Base-by-base conservation (phyloP, 1,140 invertebrate species). In the Ostrea denselamellosa region DNA sequence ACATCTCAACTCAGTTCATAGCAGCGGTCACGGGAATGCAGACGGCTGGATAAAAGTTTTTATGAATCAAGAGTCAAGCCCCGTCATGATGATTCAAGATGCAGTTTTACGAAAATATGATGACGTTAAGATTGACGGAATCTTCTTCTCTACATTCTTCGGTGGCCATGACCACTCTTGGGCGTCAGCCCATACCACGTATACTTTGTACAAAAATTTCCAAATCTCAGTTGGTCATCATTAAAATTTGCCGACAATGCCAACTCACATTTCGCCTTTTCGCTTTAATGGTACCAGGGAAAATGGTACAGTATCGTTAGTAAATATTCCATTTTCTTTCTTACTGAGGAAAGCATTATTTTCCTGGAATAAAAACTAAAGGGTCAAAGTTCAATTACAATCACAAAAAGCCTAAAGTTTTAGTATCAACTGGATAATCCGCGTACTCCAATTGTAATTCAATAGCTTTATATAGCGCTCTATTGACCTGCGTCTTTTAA, bases 81-180 rank as follows among this genome's bases (percentile, higher is more conserved):
- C 82, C 10, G 86, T 87, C 34, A 58, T 85, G 71, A 53, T 89
- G 22, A 52, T 88, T 22, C 85, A 68, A 5, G 85, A 89, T 34
- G 52, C 89, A 8, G 84, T 85, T 19, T 88, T 91, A 22, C 81
- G 91, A 19, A 87, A 87, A 71, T 51, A 88, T 14, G 87, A 56
- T 56, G 28, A 68, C 25, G 87, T 91, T 28, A 71, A 90, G 12
- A 90, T 93, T 58, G 88, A 91, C 22, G 91, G 92, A 8, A 90
- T 93, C 53, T 93, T 90, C 89, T 93, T 93, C 85, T 93, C 91
- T 2, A 93, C 92, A 0, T 93, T 93, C 85, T 93, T 92, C 68
- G 92, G 92, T 10, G 92, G 92, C 8, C 54, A 82, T 28, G 89
- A 90, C 82, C n/a, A 12, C 9, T 71, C 44, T 12, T 93, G 91